These are phyloP conservation scores for Lepisosteus osseus DNA, from an alignment of 2,113 vertebrate genomes.

Conservation along the genomic window DNA sequence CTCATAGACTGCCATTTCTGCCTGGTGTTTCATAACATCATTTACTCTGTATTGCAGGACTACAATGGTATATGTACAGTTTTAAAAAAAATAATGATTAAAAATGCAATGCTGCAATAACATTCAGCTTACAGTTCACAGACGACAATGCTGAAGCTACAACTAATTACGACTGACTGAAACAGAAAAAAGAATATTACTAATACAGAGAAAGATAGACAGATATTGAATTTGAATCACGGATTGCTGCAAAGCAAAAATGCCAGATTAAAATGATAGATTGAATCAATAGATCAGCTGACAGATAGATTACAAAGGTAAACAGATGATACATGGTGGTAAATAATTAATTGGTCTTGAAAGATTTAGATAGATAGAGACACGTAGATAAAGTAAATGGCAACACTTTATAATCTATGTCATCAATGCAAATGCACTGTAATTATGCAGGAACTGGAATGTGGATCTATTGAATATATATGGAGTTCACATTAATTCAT, in stretches of 20 bases:
- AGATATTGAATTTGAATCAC: constrained; percentile 64
- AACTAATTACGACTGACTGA: not conserved
- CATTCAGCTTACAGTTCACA: no score
- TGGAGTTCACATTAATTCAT: constrained; percentile 24
- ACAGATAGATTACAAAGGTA: constrained; percentile 82
- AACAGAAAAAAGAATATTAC: constrained; percentile 15
- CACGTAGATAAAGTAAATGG: constrained; percentile 36
- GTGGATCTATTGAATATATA: not conserved
- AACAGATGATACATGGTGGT: constrained; percentile 79
- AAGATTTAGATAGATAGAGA: constrained; percentile 37
- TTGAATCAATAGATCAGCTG: constrained; percentile 75
- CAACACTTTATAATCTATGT: constrained; percentile 46
- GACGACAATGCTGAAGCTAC: no score
- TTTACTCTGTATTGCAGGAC: not conserved
- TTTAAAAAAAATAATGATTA: not conserved
- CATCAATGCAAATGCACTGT: constrained; percentile 46
- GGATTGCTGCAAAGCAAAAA: constrained; percentile 55
- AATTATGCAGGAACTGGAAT: constrained; percentile 18
- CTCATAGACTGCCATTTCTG: not conserved
- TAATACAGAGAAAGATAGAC: constrained; percentile 40
- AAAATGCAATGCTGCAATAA: no score
- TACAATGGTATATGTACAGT: not conserved
- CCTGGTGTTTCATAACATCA: no score
- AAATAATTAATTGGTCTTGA: constrained; percentile 75
- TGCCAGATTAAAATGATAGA: constrained; percentile 76